Base-by-base conservation (phyloP, 2,888 invertebrate species). In the Macaria liturata region DNA sequence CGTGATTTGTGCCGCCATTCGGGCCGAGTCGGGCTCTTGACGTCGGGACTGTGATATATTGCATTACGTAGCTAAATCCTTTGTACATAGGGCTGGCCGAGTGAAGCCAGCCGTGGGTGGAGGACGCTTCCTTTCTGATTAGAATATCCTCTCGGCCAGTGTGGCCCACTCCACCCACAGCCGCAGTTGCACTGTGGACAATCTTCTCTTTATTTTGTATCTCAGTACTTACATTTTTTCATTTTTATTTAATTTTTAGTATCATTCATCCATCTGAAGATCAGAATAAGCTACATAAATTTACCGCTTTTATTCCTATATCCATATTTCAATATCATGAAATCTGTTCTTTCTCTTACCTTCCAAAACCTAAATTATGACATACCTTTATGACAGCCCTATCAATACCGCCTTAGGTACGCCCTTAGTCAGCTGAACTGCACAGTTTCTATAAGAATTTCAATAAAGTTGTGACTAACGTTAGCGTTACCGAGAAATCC, bases 1-100 rank as follows among this genome's bases (percentile, higher is more conserved):
- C 52, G 64, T 67, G 67, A 67, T 67, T 67, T 67, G 67, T 67
- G 67, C 67, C 52, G 42, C 57, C 57, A 54, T 42, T 52, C 34
- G 58, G 51, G 32, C 46, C 9, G 52, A 49, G 46, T 48, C 59
- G 65, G 61, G 43, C 63, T 62, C 67, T 63, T 62, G 67, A 62
- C 65, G 61, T 67, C 67, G 48, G 30, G 42, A 32, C 60, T 57
- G 60, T 65, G 67, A 67, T 67, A 65, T 67, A 67, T 54, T 56
- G 46, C 48, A 50, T 51, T 51, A 51, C 51, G 45, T 44, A 51
- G 51, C 51, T 55, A 48, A 54, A 40, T 57, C 58, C 63, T 64
- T 59, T 44, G 56, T 42, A 5, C 47, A 58, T 53, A 52, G 54
- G 53, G 44, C 42, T 48, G 55, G 43, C 51, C 53, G n/a, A 20